Percentiles rank a stretch among this genome's conserved stretches.
These are phyloP conservation scores for Hemicrepidius hirtus DNA, from an alignment of 2,888 invertebrate species.

Conservation along the genomic window DNA sequence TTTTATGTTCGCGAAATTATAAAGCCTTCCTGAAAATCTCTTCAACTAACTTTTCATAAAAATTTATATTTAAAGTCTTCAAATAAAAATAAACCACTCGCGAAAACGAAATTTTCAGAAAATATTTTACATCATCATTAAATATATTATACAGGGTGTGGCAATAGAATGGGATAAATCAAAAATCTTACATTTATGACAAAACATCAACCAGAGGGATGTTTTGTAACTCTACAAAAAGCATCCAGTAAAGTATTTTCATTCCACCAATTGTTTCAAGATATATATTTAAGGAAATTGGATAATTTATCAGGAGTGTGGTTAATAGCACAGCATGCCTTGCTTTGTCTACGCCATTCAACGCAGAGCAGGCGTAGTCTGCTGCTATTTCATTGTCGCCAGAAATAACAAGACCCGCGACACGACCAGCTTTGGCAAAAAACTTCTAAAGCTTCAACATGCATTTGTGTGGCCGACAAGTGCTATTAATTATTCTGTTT, in stretches of 20 bases:
- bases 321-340: slow-evolving; percentile 41
- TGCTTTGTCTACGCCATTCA: slow-evolving; percentile 41
- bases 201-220: slow-evolving; percentile 2
- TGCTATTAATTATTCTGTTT: slow-evolving; percentile 46
- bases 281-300: slow-evolving; percentile 30
- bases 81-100: too few species aligned
- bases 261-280: slow-evolving; percentile 24
- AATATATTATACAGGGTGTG: too few species aligned
- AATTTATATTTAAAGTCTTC: too few species aligned
- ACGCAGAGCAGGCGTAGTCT: slow-evolving; percentile 41
- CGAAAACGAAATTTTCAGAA: too few species aligned
- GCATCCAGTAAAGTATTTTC: slow-evolving; percentile 2
- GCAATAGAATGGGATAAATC: too few species aligned
- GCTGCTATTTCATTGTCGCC: slow-evolving; percentile 39
- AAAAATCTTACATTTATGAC: slow-evolving; percentile 5
- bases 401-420: slow-evolving; percentile 46
- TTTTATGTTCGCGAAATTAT: slow-evolving; percentile 25
- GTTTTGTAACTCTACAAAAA: slow-evolving; percentile 15
- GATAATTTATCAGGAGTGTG: slow-evolving; percentile 43
- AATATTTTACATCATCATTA: too few species aligned
- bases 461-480: slow-evolving; percentile 47
- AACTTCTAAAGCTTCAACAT: slow-evolving; percentile 37
- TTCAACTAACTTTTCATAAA: not conserved
- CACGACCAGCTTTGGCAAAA: slow-evolving; percentile 42
- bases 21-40: not conserved